Evolutionary conservation across 1,140 invertebrate species (phyloP), one percentile per base, ranked within the genome.

Genomic region (Drosophila chauvacae): DNA sequence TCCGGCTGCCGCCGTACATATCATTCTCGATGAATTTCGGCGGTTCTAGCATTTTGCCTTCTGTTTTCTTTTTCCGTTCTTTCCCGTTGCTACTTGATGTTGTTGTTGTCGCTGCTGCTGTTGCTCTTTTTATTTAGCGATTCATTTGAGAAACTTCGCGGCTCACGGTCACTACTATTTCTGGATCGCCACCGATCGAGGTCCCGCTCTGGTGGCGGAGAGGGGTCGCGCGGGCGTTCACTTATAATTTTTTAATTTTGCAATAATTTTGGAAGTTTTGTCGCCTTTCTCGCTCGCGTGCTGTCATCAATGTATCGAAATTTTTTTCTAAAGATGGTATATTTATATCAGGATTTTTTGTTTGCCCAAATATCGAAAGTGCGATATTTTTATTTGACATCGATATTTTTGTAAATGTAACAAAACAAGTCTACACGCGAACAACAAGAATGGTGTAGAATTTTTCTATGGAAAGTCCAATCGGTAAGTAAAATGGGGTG

Each of bases 1-100:
- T 92, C 23, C 93, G 93, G 77, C 93, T 94, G 20, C 95, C 95
- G 78, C 94, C 93, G 81, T 95, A 95, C 37, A 90, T 79, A 71
- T 85, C 86, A 62, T 86, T 91, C 47, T 77, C 77, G 66, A 91
- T 64, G 63, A 85, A 81, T 66, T 91, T 91, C 33, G 90, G 90
- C 55, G 90, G 79, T 69, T 91, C 90, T 56, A 91, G 69, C 90
- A 91, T 91, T 75, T 91, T 91, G 51, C 30, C 48, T 56, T 61
- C 30, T 63, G 45, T 66, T 61, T 45, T 56, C 63, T 70, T 44
- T 44, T 37, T 30, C 28, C 64, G 30, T 53, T 77, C 48, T 60
- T 64, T 74, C 81, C 30, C 70, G 28, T 72, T 47, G 28, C 30
- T 39, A 18, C 28, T 35, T 18, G 26, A 26, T 64, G 42, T 39